Percentiles rank a stretch among this genome's conserved stretches.
Evolutionary conservation across 2,797 vertebrate genomes (phyloP).

Genomic region (Tapirus indicus): DNA sequence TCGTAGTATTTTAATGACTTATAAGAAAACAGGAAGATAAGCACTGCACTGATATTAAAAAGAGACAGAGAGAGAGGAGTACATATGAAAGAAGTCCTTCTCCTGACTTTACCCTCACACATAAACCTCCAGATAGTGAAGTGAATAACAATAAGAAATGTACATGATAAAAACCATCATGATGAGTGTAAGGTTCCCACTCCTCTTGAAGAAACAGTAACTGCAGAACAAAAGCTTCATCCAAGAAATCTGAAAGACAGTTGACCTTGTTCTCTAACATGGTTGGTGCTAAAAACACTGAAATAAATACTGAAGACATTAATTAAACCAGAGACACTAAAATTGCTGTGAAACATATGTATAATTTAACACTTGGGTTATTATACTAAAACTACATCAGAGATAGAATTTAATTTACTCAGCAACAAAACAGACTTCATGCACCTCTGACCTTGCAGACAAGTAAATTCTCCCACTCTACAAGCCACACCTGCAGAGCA

Average conservation of each 20-base stretch:
- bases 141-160: not conserved
- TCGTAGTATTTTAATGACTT: not conserved
- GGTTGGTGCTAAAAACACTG: not conserved
- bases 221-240: not conserved
- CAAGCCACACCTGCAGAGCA: not conserved
- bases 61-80: not conserved
- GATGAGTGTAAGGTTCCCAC: not conserved
- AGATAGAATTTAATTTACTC: not conserved
- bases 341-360: not conserved
- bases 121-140: not conserved
- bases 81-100: not conserved
- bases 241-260: not conserved
- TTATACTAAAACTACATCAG: not conserved
- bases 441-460: not conserved
- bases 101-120: not conserved
- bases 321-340: constrained; percentile 26
- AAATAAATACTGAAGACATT: constrained; percentile 40
- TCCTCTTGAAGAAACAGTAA: not conserved
- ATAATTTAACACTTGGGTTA: not conserved
- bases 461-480: not conserved
- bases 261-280: not conserved
- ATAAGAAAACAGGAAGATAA: not conserved
- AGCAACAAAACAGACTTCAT: not conserved
- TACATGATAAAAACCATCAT: not conserved
- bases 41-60: not conserved